These are phyloP conservation scores for Aethes cnicana DNA, from an alignment of 2,888 invertebrate genomes.

Conservation along the genomic window DNA sequence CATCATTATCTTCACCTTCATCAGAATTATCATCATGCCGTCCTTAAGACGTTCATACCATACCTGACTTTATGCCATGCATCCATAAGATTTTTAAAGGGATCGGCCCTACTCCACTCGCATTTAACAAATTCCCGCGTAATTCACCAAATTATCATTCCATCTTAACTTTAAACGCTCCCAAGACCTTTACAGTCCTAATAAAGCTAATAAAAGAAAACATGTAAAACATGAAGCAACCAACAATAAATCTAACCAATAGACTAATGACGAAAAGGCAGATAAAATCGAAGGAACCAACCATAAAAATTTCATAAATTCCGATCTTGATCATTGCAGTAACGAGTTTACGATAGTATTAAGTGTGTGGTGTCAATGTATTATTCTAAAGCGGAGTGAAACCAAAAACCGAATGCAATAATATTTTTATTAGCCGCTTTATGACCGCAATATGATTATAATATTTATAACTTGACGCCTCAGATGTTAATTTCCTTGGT, in stretches of 20 bases:
- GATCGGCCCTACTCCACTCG: no score
- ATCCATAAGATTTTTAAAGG: no score
- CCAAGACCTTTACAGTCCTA: no score
- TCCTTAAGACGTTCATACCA: no score
- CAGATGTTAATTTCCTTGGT: slow-evolving; percentile 23
- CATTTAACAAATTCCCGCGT: no score
- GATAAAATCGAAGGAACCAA: not conserved
- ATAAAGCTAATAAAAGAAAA: not conserved
- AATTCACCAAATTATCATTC: no score
- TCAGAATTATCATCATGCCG: no score
- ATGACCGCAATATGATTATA: slow-evolving; percentile 21
- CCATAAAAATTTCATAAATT: slow-evolving; percentile 11
- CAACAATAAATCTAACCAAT: not conserved
- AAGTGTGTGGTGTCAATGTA: slow-evolving; percentile 18
- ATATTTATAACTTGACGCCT: slow-evolving; percentile 26
- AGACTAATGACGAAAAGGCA: not conserved
- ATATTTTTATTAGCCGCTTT: slow-evolving; percentile 28
- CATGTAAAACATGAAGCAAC: not conserved
- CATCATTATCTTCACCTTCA: no score
- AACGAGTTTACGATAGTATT: slow-evolving; percentile 16
- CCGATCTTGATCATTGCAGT: slow-evolving; percentile 6
- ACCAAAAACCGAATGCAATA: slow-evolving; percentile 15
- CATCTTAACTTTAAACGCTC: no score
- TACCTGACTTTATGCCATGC: no score
- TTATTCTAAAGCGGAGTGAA: slow-evolving; percentile 22